Conservation (phyloP, 2,888 invertebrate genomes). For the Tenthredo distinguenda region DNA sequence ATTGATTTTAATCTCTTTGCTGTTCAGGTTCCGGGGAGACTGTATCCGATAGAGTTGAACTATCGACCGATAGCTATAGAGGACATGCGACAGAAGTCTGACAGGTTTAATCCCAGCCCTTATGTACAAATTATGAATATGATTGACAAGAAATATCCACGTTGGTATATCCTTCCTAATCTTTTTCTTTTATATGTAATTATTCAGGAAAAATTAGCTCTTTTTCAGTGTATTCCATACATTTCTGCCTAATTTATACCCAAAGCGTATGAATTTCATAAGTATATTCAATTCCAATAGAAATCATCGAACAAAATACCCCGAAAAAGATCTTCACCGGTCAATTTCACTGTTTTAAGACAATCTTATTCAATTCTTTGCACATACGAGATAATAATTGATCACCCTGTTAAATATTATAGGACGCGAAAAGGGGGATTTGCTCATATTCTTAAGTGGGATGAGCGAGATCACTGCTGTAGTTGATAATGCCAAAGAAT, state of each 20-base stretch:
- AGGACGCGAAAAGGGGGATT: slow-evolving; percentile 93
- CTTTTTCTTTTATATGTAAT: not conserved
- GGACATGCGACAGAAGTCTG: slow-evolving; percentile 83
- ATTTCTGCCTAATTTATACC: not conserved
- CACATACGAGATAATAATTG: not conserved
- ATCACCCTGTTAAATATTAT: slow-evolving; percentile 58
- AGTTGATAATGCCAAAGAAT: slow-evolving; percentile 91
- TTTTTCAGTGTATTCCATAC: not conserved
- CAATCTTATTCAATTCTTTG: too few species aligned
- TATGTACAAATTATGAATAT: slow-evolving; percentile 95
- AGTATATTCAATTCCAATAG: too few species aligned
- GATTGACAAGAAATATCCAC: slow-evolving; percentile 93
- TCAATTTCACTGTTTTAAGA: not conserved
- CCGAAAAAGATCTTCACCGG: too few species aligned
- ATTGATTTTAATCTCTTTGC: slow-evolving; percentile 22
- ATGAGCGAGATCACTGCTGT: slow-evolving; percentile 94
- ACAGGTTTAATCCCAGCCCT: slow-evolving; percentile 94
- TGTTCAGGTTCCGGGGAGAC: slow-evolving; percentile 92
- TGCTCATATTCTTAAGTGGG: slow-evolving; percentile 96
- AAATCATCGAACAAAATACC: not conserved
- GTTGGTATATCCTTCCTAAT: slow-evolving; percentile 75
- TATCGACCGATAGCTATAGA: slow-evolving; percentile 87
- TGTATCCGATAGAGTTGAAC: slow-evolving; percentile 94
- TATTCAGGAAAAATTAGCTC: not conserved
- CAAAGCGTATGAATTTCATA: too few species aligned